These are phyloP conservation scores for Agelas oroides DNA, from an alignment of 37 sponge, comb jelly and placozoan species.

Conservation along the genomic window DNA sequence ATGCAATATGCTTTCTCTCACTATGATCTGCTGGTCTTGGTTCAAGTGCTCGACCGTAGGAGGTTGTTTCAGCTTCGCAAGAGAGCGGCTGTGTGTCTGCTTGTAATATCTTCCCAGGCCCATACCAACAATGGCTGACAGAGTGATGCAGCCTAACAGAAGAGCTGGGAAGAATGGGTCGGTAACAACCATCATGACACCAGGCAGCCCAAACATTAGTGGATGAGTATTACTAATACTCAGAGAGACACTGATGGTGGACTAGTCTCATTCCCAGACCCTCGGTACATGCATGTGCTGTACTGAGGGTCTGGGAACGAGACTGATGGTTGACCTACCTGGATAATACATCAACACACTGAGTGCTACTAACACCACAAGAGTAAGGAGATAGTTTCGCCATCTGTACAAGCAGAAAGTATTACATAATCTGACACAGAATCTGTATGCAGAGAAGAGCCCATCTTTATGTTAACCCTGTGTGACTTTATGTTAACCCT, in stretches of 20 bases:
- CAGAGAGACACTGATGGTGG: too few relatives aligned
- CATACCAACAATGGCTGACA: constrained; percentile 18
- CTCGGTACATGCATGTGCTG: too few relatives aligned
- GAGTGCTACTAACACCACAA: constrained; percentile 11
- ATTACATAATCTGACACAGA: neutral
- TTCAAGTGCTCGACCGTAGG: constrained; percentile 13
- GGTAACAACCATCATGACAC: too few relatives aligned
- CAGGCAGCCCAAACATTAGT: too few relatives aligned
- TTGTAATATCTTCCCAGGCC: constrained; percentile 46
- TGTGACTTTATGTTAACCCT: too few relatives aligned
- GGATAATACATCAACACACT: constrained; percentile 43
- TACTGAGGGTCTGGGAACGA: too few relatives aligned
- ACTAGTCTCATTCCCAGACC: too few relatives aligned
- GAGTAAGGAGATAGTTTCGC: constrained; percentile 38
- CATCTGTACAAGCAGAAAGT: constrained; percentile 10
- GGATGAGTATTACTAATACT: too few relatives aligned
- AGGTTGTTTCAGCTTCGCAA: constrained; percentile 1
- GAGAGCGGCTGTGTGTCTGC: constrained; percentile 5
- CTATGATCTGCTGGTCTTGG: constrained; percentile 24
- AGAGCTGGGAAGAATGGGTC: neutral
- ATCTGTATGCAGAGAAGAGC: too few relatives aligned
- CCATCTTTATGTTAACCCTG: too few relatives aligned
- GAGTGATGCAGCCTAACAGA: neutral
- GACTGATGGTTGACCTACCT: constrained; percentile 21
- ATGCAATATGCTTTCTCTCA: too few relatives aligned